A percentile compares a stretch with the other conserved stretches of the same genome.
Evolutionary conservation across 2,113 vertebrate genomes (phyloP).

Genomic region (Catagonus wagneri): DNA sequence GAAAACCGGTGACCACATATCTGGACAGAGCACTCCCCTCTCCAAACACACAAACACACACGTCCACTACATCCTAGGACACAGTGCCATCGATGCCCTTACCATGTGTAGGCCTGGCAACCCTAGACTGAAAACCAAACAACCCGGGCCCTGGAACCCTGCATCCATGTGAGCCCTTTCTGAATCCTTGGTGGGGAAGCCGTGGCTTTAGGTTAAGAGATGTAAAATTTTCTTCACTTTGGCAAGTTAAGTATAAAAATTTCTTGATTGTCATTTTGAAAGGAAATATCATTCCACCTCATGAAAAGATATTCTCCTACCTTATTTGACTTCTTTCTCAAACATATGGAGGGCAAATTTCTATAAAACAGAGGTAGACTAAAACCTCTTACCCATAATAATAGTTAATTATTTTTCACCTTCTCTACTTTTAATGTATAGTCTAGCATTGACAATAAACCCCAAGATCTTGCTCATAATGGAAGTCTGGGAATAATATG

Average conservation of each 20-base stretch:
- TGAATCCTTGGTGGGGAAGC: not conserved
- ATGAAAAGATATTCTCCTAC: conserved; percentile 20
- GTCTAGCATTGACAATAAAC: not conserved
- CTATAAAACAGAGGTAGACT: conserved; percentile 33
- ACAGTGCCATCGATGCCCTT: not conserved
- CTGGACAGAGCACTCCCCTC: not conserved
- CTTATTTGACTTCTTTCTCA: conserved; percentile 44
- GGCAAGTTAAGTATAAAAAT: conserved; percentile 62
- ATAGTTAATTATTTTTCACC: conserved; percentile 15
- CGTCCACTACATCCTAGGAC: not conserved
- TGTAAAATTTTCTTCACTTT: conserved; percentile 49
- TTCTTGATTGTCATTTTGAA: conserved; percentile 71
- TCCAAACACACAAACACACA: not conserved
- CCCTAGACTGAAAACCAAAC: not conserved
- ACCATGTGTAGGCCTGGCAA: not conserved
- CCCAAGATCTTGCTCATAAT: conserved; percentile 16
- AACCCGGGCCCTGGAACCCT: not conserved
- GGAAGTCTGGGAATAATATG: not conserved
- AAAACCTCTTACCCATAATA: conserved; percentile 45
- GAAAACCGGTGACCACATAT: not conserved
- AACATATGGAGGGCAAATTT: conserved; percentile 42
- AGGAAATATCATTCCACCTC: conserved; percentile 56
- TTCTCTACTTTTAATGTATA: conserved; percentile 26
- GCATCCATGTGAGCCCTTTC: not conserved
- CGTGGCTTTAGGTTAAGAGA: not conserved